These are phyloP conservation scores for Phenganax subtilis DNA, from an alignment of 92 coral and sea anemone species.

Conservation along the genomic window DNA sequence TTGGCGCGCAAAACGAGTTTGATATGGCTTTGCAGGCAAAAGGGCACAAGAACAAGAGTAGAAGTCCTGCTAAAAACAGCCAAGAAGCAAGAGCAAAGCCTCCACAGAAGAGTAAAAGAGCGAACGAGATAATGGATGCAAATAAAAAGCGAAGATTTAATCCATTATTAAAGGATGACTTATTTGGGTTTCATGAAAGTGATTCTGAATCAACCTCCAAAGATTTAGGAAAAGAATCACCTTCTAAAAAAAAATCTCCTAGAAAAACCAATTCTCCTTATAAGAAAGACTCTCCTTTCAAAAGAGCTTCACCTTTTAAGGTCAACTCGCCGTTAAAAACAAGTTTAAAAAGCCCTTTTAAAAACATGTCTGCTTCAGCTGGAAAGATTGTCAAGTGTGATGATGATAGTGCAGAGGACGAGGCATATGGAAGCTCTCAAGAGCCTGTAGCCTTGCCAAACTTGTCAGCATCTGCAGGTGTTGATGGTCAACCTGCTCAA, in stretches of 20 bases:
- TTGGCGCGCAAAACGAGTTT: slow-evolving; percentile 13
- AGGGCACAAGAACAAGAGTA: background rate
- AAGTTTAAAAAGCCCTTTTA: background rate
- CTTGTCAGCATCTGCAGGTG: slow-evolving; percentile 12
- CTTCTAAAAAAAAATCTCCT: background rate
- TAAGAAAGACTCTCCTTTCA: background rate
- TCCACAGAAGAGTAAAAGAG: background rate
- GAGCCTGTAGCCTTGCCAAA: slow-evolving; percentile 61
- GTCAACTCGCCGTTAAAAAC: background rate
- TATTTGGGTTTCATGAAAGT: slow-evolving; percentile 32
- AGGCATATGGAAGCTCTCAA: slow-evolving; percentile 91
- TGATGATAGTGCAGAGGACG: slow-evolving; percentile 89
- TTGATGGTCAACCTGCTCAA: background rate
- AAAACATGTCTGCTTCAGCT: background rate
- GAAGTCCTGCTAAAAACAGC: background rate
- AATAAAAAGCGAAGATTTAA: slow-evolving; percentile 28
- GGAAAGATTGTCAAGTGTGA: background rate
- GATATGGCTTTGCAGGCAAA: slow-evolving; percentile 7
- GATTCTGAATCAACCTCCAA: background rate
- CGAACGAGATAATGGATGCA: background rate
- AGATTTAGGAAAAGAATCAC: background rate
- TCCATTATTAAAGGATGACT: slow-evolving; percentile 21
- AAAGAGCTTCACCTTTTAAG: background rate
- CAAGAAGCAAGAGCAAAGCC: background rate
- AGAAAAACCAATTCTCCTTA: background rate